Percentiles rank a stretch among this genome's conserved stretches.
These are phyloP conservation scores for Potamilus streckersoni DNA, from an alignment of 1,140 invertebrate genomes.

Conservation along the genomic window DNA sequence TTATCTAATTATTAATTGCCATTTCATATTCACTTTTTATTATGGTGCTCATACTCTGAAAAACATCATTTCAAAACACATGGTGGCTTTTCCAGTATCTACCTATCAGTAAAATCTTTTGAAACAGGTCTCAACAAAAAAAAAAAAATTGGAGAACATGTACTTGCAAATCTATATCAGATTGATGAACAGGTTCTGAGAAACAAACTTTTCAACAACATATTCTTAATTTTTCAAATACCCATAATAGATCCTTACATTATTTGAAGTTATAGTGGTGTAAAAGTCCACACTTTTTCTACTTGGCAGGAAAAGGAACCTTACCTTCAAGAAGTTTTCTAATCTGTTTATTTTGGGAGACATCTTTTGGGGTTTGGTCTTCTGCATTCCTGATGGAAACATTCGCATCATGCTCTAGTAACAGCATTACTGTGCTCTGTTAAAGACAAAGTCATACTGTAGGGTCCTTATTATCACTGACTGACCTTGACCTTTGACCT, in stretches of 20 bases:
- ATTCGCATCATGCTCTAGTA: slow-evolving; percentile 68
- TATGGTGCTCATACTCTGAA: background rate
- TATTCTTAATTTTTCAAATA: background rate
- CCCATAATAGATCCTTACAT: too few species aligned
- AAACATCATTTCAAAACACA: background rate
- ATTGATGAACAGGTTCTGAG: too few species aligned
- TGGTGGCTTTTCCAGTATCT: background rate
- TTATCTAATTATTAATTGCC: background rate
- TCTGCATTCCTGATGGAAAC: slow-evolving; percentile 74
- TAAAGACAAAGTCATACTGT: too few species aligned
- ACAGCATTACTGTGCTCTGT: slow-evolving; percentile 67
- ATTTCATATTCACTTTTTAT: too few species aligned
- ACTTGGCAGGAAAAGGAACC: background rate
- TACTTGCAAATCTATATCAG: too few species aligned
- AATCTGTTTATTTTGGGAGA: slow-evolving; percentile 73
- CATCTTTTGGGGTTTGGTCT: slow-evolving; percentile 72
- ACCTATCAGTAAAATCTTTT: background rate
- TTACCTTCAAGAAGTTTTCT: slow-evolving; percentile 72
- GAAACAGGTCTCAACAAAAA: too few species aligned
- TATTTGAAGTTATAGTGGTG: too few species aligned
- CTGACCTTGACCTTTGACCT: too few species aligned
- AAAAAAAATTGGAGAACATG: too few species aligned
- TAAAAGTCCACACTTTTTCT: too few species aligned
- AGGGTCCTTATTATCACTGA: too few species aligned
- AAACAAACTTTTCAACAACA: too few species aligned